A percentile compares a stretch with the other conserved stretches of the same genome.
Conservation (phyloP, 2,888 invertebrate species). For the Dysmachus trigonus region DNA sequence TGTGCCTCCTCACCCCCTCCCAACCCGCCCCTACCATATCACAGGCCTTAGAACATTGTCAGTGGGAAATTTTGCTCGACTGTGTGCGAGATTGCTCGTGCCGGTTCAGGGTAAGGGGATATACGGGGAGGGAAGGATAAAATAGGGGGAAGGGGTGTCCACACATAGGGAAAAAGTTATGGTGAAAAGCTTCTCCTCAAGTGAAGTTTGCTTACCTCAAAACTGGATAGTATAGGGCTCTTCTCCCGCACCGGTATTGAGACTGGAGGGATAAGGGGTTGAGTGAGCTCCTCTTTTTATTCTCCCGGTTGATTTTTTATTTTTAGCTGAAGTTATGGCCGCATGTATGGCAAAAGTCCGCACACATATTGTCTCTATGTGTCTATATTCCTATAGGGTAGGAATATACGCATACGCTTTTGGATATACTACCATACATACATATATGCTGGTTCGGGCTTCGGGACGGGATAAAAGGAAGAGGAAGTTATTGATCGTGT, state of each 20-base stretch:
- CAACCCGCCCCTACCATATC: not conserved
- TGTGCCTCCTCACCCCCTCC: not conserved
- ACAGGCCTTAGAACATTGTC: not conserved
- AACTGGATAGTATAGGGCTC: not conserved
- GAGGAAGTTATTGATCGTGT: conserved; percentile 49
- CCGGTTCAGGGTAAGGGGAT: not conserved
- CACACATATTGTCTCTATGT: conserved; percentile 1
- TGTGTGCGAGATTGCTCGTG: not conserved
- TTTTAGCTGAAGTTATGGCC: conserved; percentile 40
- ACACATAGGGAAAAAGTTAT: not conserved
- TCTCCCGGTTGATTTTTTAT: not conserved
- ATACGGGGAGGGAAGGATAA: not conserved
- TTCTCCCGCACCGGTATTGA: not conserved
- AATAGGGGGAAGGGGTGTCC: not conserved
- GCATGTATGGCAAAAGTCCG: not conserved
- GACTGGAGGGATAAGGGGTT: no score
- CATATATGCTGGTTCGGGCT: not conserved
- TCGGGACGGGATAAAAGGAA: conserved; percentile 15
- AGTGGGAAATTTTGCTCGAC: not conserved
- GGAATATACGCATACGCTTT: not conserved
- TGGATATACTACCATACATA: not conserved
- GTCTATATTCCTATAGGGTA: not conserved
- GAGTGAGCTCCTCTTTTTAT: not conserved
- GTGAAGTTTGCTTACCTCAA: conserved; percentile 25
- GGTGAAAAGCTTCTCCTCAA: conserved; percentile 35